phyloP scores from a whole-genome alignment of 2,113 vertebrate species.

The Clarias magur region DNA sequence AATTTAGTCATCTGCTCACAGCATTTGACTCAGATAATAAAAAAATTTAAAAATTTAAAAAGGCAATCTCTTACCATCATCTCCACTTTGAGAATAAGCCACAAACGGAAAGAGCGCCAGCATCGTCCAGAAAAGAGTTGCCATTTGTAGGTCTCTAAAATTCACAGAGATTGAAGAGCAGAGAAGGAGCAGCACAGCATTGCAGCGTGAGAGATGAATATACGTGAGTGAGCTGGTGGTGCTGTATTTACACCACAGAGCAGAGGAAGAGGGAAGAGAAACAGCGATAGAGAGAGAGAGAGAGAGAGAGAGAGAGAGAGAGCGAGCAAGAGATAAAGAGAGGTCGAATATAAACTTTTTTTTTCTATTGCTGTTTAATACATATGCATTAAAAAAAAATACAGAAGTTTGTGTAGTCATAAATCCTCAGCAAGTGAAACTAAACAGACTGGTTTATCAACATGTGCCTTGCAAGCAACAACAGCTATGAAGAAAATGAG shows the following conservation, averaged over 20 bases:
- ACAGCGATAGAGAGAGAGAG: neutral
- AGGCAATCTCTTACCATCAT: slow-evolving; percentile 37
- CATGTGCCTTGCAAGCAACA: neutral
- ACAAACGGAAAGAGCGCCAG: slow-evolving; percentile 24
- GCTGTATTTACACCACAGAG: slow-evolving; percentile 33
- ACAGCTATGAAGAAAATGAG: neutral
- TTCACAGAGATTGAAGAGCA: neutral
- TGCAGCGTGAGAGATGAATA: slow-evolving; percentile 14
- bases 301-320: neutral
- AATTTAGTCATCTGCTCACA: neutral
- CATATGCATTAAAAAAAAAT: neutral
- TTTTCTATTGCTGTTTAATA: neutral
- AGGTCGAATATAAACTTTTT: neutral
- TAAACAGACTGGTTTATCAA: neutral
- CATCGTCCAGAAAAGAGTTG: slow-evolving; percentile 24
- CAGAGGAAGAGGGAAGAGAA: slow-evolving; percentile 33
- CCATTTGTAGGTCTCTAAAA: slow-evolving; percentile 29
- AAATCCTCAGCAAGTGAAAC: neutral
- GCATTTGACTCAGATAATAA: neutral
- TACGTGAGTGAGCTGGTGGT: neutral
- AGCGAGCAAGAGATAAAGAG: slow-evolving; percentile 1
- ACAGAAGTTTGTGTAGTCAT: neutral
- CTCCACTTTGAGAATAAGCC: slow-evolving; percentile 45
- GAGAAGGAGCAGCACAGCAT: slow-evolving; percentile 8
- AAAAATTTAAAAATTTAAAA: too few relatives aligned